Conservation (phyloP, 2,888 invertebrate genomes). For the Drosophila peninsularis region DNA sequence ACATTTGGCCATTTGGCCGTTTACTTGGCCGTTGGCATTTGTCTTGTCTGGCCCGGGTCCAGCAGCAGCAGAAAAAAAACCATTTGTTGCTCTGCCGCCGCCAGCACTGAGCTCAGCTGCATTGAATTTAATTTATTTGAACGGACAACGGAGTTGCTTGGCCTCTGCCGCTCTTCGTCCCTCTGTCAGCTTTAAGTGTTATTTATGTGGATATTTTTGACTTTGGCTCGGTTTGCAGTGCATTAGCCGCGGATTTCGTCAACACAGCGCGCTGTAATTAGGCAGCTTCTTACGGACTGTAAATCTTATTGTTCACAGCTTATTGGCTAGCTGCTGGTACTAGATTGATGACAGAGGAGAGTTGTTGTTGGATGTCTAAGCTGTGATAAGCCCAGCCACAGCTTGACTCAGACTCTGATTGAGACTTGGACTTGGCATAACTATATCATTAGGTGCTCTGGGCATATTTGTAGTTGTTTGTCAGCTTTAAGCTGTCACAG, state of each 20-base stretch:
- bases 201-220: conserved; percentile 80
- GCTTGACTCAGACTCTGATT: neutral
- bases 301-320: conserved; percentile 70
- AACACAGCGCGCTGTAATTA: conserved; percentile 66
- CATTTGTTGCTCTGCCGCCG: conserved; percentile 80
- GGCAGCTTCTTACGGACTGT: conserved; percentile 69
- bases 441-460: neutral
- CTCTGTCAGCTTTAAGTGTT: conserved; percentile 68
- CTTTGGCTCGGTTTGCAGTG: conserved; percentile 65
- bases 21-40: conserved; percentile 74
- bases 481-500: conserved; percentile 26
- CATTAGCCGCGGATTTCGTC: conserved; percentile 69
- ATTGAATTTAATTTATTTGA: conserved; percentile 77
- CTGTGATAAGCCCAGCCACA: conserved; percentile 10
- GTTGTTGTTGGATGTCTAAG: conserved; percentile 27
- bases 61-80: conserved; percentile 58
- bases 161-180: neutral
- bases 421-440: too few relatives aligned
- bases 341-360: conserved; percentile 55
- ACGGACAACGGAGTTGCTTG: conserved; percentile 49
- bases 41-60: conserved; percentile 78
- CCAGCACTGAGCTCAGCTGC: conserved; percentile 66
- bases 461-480: conserved; percentile 3
- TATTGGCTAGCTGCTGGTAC: conserved; percentile 60
- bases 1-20: conserved; percentile 73